Evolutionary conservation across 64 coral and sea anemone genomes (phyloP).

Genomic region (Hydrozoanthus tunicans): DNA sequence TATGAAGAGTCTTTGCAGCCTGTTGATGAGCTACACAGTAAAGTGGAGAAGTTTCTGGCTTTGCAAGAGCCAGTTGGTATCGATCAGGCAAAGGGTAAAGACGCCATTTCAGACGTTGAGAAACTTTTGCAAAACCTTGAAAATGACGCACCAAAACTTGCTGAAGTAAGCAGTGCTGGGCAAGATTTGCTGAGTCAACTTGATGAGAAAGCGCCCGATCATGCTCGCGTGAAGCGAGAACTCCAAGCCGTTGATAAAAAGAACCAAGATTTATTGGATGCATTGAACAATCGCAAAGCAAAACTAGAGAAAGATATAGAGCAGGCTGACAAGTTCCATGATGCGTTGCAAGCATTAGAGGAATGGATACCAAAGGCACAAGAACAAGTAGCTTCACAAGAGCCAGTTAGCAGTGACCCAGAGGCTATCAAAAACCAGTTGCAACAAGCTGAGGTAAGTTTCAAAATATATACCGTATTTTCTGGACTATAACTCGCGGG

Average conservation of each 20-base stretch:
- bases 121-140: constrained; percentile 55
- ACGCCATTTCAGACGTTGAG: constrained; percentile 61
- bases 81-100: constrained; percentile 65
- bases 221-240: constrained; percentile 68
- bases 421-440: constrained; percentile 81
- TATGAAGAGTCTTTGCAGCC: constrained; percentile 75
- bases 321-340: constrained; percentile 84
- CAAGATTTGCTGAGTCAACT: constrained; percentile 58
- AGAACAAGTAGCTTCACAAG: constrained; percentile 69
- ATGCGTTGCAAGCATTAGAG: constrained; percentile 73
- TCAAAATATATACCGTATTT: no score
- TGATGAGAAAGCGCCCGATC: constrained; percentile 71
- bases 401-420: constrained; percentile 89
- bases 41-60: constrained; percentile 70
- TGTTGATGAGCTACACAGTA: constrained; percentile 65
- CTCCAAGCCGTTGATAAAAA: constrained; percentile 49
- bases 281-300: constrained; percentile 58
- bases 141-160: constrained; percentile 67
- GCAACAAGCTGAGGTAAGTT: constrained; percentile 83
- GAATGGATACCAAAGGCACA: constrained; percentile 81
- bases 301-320: constrained; percentile 75
- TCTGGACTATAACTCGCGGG: no score
- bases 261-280: constrained; percentile 69
- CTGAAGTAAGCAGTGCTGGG: constrained; percentile 49
- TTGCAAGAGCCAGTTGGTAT: constrained; percentile 72